Percentiles rank a stretch among this genome's conserved stretches.
phyloP scores from a whole-genome alignment of 2,888 invertebrate species.

The Agrotis segetum region DNA sequence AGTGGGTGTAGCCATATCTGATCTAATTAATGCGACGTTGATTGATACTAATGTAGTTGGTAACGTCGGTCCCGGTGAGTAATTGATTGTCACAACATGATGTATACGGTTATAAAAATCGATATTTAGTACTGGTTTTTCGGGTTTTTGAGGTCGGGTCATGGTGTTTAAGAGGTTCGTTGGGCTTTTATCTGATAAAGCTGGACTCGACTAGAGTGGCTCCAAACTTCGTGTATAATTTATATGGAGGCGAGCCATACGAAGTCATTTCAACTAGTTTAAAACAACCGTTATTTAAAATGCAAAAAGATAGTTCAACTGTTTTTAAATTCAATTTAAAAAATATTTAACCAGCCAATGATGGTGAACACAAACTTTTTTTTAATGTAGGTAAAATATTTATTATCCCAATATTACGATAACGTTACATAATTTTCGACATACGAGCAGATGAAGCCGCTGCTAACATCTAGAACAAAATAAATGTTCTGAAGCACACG shows the following conservation, averaged over 20 bases:
- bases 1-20: constrained; percentile 84
- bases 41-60: constrained; percentile 89
- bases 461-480: too few species aligned
- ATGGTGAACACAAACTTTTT: too few species aligned
- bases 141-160: constrained; percentile 30
- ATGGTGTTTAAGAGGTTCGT: constrained; percentile 29
- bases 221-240: not conserved
- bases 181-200: constrained; percentile 26
- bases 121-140: constrained; percentile 64
- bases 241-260: not conserved
- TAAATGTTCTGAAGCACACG: too few species aligned
- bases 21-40: constrained; percentile 90
- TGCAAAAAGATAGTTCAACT: too few species aligned
- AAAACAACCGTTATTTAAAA: too few species aligned
- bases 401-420: too few species aligned
- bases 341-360: too few species aligned
- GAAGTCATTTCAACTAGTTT: not conserved
- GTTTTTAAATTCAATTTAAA: too few species aligned
- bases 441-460: too few species aligned
- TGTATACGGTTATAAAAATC: constrained; percentile 74
- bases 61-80: constrained; percentile 81
- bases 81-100: constrained; percentile 89
- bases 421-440: too few species aligned
- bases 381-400: too few species aligned
- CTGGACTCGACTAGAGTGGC: not conserved